A percentile compares a stretch with the other conserved stretches of the same genome.
Conservation (phyloP, 2,113 vertebrate genomes). For the Caracal caracal region DNA sequence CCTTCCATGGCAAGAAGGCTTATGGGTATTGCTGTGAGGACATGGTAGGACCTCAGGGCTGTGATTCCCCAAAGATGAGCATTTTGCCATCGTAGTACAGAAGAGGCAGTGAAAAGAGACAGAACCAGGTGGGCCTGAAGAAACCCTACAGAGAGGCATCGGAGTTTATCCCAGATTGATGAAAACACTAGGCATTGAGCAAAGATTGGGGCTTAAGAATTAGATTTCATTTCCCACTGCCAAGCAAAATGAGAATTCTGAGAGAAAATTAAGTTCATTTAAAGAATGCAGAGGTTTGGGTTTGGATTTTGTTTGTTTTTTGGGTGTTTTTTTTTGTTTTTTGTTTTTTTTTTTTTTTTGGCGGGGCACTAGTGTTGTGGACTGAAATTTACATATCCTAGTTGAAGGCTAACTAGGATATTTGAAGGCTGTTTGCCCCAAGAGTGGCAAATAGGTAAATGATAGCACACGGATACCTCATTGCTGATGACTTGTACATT, state of each 20-base stretch:
- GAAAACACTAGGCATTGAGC: background rate
- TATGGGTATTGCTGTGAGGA: background rate
- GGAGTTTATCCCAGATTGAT: no score
- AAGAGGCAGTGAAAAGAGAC: background rate
- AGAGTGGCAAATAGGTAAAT: background rate
- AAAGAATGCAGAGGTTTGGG: background rate
- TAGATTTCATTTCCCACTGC: background rate
- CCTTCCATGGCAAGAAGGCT: background rate
- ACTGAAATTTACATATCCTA: background rate
- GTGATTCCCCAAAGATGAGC: rapidly evolving
- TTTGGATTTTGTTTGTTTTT: background rate
- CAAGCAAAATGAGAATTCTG: background rate
- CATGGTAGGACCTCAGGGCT: background rate
- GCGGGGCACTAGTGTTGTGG: background rate
- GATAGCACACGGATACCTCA: background rate
- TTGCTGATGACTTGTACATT: background rate
- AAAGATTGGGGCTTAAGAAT: background rate
- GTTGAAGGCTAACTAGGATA: background rate
- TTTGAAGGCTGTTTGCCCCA: no score
- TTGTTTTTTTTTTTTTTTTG: background rate
- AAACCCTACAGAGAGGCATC: background rate
- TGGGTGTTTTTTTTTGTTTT: background rate
- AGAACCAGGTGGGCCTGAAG: background rate
- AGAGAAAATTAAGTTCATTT: background rate
- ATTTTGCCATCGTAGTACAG: no score